phyloP scores from a whole-genome alignment of 2,113 vertebrate genomes.

The Lathamus discolor region DNA sequence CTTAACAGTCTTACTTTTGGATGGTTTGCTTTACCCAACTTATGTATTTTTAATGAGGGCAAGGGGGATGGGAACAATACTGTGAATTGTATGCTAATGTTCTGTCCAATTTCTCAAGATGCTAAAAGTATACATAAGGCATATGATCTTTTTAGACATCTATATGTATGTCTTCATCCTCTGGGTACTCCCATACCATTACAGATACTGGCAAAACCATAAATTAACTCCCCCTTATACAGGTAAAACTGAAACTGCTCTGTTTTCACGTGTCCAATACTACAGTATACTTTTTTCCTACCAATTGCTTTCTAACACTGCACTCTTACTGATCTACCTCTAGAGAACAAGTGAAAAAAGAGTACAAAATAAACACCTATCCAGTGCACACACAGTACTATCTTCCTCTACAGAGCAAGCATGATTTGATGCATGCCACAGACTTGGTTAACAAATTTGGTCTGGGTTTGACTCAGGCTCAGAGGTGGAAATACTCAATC shows the following conservation, averaged over 20 bases:
- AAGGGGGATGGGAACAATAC: background rate
- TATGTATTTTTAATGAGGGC: background rate
- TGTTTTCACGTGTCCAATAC: background rate
- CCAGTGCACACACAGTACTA: background rate
- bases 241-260: background rate
- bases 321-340: background rate
- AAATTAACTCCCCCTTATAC: background rate
- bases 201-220: background rate
- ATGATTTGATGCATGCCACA: background rate
- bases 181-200: background rate
- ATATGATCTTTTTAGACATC: background rate
- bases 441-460: background rate
- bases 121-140: background rate
- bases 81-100: background rate
- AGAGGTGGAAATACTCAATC: background rate
- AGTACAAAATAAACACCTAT: conserved; percentile 1
- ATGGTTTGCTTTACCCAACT: background rate
- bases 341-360: background rate
- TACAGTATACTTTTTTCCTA: background rate
- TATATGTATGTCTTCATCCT: background rate
- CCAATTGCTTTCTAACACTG: background rate
- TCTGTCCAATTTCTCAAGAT: background rate
- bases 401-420: background rate
- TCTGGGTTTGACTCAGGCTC: background rate
- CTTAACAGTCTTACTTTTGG: background rate